Evolutionary conservation across 2,888 invertebrate genomes (phyloP).

Genomic region (Lycaena phlaeas): DNA sequence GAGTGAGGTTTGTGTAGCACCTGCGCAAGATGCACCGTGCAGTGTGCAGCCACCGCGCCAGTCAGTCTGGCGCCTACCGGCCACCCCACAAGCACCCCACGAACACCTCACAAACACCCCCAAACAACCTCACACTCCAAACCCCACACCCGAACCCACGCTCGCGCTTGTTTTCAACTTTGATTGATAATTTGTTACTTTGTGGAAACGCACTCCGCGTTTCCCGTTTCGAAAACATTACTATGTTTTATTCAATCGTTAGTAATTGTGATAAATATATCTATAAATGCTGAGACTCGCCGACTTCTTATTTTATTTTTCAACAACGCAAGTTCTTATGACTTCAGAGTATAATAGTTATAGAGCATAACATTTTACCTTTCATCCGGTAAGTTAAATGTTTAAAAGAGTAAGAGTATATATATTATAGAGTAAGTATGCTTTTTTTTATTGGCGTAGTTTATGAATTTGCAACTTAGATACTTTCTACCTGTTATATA

Average conservation of each 20-base stretch:
- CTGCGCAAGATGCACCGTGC: slow-evolving; percentile 58
- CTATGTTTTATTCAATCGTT: slow-evolving; percentile 19
- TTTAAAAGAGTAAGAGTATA: no score
- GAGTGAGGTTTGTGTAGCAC: slow-evolving; percentile 31
- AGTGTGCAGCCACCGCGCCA: slow-evolving; percentile 47
- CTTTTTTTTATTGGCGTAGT: no score
- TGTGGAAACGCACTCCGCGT: slow-evolving; percentile 38
- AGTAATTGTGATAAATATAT: slow-evolving; percentile 15
- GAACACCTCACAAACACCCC: slow-evolving; percentile 18
- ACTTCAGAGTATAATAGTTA: no score
- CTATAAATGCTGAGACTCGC: not conserved
- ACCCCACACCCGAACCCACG: slow-evolving; percentile 33
- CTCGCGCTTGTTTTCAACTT: slow-evolving; percentile 67
- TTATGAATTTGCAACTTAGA: no score
- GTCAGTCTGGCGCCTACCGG: slow-evolving; percentile 57
- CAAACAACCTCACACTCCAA: no score
- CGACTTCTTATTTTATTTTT: no score
- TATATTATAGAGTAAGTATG: no score
- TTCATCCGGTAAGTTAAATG: no score
- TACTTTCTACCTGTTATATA: no score
- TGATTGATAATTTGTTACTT: slow-evolving; percentile 70
- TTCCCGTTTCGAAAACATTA: slow-evolving; percentile 36
- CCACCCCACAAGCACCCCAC: slow-evolving; percentile 21
- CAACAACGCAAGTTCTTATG: no score
- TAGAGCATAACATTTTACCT: no score